These are phyloP conservation scores for Temnopleurus reevesii DNA, from an alignment of 53 echinoderm and acorn worm species.

Conservation along the genomic window DNA sequence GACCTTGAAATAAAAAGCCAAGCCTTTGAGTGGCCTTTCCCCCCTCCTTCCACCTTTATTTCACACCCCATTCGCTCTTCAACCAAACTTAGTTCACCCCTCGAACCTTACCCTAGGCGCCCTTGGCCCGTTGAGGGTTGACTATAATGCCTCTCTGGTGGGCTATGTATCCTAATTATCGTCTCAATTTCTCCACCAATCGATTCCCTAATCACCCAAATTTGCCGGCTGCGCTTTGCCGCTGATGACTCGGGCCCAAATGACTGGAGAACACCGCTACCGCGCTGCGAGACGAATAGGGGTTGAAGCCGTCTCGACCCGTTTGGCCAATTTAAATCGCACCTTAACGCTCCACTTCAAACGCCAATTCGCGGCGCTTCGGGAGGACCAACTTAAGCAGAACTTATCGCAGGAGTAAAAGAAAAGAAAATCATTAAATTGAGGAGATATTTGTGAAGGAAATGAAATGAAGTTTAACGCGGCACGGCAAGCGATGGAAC, in stretches of 20 bases:
- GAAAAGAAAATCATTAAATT: conserved; percentile 13
- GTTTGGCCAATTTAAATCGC: not conserved
- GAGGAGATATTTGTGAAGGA: conserved; percentile 10
- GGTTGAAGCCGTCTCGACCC: not conserved
- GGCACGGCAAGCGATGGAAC: not conserved
- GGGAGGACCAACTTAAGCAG: not conserved
- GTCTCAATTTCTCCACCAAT: conserved; percentile 42
- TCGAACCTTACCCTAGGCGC: too few relatives aligned
- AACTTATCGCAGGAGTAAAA: not conserved
- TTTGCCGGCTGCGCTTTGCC: conserved; percentile 47
- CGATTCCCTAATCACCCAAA: conserved; percentile 55
- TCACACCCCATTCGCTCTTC: not conserved
- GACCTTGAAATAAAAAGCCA: too few relatives aligned
- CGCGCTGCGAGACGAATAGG: not conserved
- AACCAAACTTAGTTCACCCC: not conserved
- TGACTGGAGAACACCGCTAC: not conserved
- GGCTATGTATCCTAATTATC: conserved; percentile 47
- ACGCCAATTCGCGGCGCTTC: not conserved
- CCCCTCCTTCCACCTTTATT: not conserved
- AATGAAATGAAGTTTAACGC: conserved; percentile 17
- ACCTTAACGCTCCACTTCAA: conserved; percentile 32
- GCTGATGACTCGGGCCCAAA: conserved; percentile 9
- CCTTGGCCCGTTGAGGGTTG: conserved; percentile 17
- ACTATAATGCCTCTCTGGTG: conserved; percentile 45
- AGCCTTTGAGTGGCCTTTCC: not conserved